Base-by-base conservation (phyloP, 2,888 invertebrate genomes). In the Adineta ricciae region DNA sequence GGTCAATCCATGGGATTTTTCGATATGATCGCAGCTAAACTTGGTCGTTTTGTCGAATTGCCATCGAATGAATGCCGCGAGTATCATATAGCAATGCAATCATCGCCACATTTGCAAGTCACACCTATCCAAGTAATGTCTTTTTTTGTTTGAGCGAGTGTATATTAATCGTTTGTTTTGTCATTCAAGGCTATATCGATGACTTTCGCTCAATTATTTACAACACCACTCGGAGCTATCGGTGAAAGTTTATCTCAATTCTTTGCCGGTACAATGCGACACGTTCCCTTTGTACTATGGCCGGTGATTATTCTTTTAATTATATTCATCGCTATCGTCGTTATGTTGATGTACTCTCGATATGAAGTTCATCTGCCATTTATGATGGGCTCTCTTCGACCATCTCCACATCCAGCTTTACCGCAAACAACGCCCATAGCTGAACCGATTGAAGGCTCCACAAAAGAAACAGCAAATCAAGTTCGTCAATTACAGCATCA, bases 211-310 rank as follows among this genome's bases (percentile, higher is more conserved):
- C 78, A 78, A 7, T 41, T 78, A n/a, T 78, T 78, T n/a, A 21
- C 41, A n/a, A 78, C 78, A 41, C 78, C 78, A n/a, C 41, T 78
- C 11, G 78, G 78, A 36, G 11, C 41, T 24, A 78, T 78, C 2
- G 78, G 78, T 21, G 78, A 78, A 78, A 38, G 78, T 78, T 78
- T 78, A 78, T 78, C 78, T 24, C 78, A 78, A n/a, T 78, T 78
- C n/a, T 78, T 78, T 41, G 78, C 78, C 5, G 78, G 78, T 41
- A 78, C 78, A 8, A 78, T 78, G 78, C 41, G 24, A 11, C 78
- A 78, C 41, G 78, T 78, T 14, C 78, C 78, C 11, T 36, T 78
- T 41, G 11, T n/a, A 19, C 21, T 78, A 11, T 78, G 78, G 78
- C 78, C 78, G 11, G 9, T 78, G 21, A 78, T 78, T n/a, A 78